phyloP scores from a whole-genome alignment of 2,888 invertebrate genomes.

The Urechis unicinctus region DNA sequence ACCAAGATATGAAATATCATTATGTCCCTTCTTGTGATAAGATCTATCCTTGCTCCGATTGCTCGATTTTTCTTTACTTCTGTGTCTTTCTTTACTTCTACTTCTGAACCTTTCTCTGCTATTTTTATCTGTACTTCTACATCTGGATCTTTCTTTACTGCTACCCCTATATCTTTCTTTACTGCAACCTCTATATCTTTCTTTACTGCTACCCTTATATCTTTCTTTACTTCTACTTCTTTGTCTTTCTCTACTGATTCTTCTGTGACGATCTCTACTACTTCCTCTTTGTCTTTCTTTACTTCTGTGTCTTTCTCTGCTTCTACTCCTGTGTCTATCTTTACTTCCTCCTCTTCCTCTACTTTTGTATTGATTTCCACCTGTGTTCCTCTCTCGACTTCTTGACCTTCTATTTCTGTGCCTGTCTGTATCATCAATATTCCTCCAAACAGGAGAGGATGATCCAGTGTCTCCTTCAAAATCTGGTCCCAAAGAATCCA shows the following conservation, averaged over 20 bases:
- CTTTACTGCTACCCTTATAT: not conserved
- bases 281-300: not conserved
- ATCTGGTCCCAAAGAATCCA: too few relatives aligned
- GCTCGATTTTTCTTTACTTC: too few relatives aligned
- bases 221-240: not conserved
- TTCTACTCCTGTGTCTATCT: not conserved
- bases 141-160: too few relatives aligned
- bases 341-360: too few relatives aligned
- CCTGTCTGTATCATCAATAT: slow-evolving; percentile 20
- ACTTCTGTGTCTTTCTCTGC: not conserved
- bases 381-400: not conserved
- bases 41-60: too few relatives aligned
- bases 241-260: not conserved
- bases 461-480: too few relatives aligned
- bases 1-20: too few relatives aligned
- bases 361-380: not conserved
- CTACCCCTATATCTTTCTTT: not conserved
- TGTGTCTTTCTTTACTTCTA: too few relatives aligned
- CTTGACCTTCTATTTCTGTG: not conserved
- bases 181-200: not conserved
- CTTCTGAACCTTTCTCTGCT: too few relatives aligned
- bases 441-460: slow-evolving; percentile 5
- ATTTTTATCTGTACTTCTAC: too few relatives aligned
- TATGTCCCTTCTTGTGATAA: too few relatives aligned
- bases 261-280: not conserved